A percentile compares a stretch with the other conserved stretches of the same genome.
These are phyloP conservation scores for Coilia nasus DNA, from an alignment of 2,797 vertebrate genomes.

Conservation along the genomic window DNA sequence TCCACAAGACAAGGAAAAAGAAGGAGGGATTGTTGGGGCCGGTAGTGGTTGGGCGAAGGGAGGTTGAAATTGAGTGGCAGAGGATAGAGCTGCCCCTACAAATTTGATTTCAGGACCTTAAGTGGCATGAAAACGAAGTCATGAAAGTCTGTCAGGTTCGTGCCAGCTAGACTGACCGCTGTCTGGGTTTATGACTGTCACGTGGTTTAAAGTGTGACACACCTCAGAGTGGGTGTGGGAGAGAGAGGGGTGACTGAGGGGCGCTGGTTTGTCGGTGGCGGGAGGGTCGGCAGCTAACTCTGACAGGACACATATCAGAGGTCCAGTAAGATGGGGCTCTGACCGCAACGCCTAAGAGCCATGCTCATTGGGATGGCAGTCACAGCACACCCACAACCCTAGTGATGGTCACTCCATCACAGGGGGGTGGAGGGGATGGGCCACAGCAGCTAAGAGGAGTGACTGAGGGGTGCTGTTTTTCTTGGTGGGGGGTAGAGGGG, in stretches of 20 bases:
- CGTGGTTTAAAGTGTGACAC: constrained; percentile 39
- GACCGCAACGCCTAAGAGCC: too few relatives aligned
- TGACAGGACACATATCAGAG: neutral
- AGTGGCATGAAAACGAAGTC: constrained; percentile 50
- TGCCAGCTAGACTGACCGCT: constrained; percentile 34
- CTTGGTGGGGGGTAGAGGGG: neutral
- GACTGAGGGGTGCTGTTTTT: too few relatives aligned
- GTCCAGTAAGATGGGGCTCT: neutral
- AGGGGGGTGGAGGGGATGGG: too few relatives aligned
- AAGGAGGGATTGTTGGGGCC: neutral
- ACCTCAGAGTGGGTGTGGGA: constrained; percentile 1
- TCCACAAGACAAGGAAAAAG: neutral
- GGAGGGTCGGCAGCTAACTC: neutral
- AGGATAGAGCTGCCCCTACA: neutral
- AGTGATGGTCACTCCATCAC: too few relatives aligned
- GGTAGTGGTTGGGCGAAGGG: neutral
- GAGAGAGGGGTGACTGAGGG: neutral
- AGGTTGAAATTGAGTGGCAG: neutral
- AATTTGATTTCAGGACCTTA: constrained; percentile 45
- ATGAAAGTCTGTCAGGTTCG: constrained; percentile 35
- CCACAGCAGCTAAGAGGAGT: too few relatives aligned
- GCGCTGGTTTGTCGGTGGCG: too few relatives aligned
- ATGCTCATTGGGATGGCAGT: too few relatives aligned
- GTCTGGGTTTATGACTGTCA: constrained; percentile 24
- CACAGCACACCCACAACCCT: too few relatives aligned